Percentiles rank a stretch among this genome's conserved stretches.
Conservation (phyloP, 2,797 vertebrate genomes). For the Coluber constrictor region DNA sequence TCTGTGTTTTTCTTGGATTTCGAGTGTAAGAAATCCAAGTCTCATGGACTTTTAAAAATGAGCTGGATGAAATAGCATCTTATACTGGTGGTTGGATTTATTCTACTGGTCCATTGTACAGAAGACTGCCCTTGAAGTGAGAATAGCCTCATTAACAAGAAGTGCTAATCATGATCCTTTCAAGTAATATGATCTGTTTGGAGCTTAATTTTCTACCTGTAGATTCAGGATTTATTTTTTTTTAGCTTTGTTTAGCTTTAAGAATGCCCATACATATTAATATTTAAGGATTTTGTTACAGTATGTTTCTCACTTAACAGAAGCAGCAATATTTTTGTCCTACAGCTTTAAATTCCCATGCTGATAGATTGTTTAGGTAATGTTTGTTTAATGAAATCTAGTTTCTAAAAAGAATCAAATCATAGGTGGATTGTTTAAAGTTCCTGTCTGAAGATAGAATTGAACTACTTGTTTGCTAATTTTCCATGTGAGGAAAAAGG, state of each 20-base stretch:
- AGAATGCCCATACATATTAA: not conserved
- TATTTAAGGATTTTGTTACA: not conserved
- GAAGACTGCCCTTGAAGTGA: not conserved
- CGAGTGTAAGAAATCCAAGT: not conserved
- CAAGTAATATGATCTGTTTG: not conserved
- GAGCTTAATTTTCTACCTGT: not conserved
- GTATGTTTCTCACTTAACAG: not conserved
- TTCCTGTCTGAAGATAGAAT: not conserved
- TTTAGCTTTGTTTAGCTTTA: not conserved
- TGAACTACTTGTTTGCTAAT: not conserved
- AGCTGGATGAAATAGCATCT: not conserved
- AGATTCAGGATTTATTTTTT: not conserved
- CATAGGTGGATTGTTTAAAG: not conserved
- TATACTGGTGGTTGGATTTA: not conserved
- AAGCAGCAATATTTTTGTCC: not conserved
- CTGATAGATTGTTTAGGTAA: not conserved
- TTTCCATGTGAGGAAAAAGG: not conserved
- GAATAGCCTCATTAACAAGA: not conserved
- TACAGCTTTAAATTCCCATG: not conserved
- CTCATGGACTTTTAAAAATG: not conserved
- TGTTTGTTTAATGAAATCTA: not conserved
- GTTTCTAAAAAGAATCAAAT: not conserved
- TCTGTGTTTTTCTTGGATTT: not conserved
- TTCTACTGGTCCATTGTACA: not conserved
- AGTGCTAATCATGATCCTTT: not conserved